Base-by-base conservation (phyloP, 2,888 invertebrate genomes). In the Tethea ocularis region DNA sequence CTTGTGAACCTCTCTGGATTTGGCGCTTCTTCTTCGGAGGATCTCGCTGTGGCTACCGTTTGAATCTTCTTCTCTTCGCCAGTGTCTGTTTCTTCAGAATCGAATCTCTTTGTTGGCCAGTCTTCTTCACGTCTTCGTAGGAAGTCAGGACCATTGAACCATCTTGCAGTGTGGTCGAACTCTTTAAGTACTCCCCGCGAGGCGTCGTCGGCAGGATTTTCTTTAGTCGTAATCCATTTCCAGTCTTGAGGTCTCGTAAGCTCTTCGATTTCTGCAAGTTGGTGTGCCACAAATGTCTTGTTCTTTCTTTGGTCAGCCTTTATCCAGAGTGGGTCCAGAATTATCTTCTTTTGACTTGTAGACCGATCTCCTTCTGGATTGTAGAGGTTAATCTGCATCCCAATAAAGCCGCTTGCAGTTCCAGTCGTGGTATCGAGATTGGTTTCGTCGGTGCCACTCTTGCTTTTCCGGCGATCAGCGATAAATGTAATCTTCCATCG, bases 291-390 rank as follows among this genome's bases (percentile, higher is more conserved):
- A 36, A 61, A 68, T 0, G 62, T n/a, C 17, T 60, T 61, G 53
- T 56, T 63, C 1, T 46, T 23, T 0, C 63, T 55, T 6, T 59
- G 59, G 0, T 57, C 63, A 3, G 61, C 20, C 13, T 58, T 33
- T 4, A 67, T 8, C 67, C 67, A 67, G 64, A 61, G 46, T 67
- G 63, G 0, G 60, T 58, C 67, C 65, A 65, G 23, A 56, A 65
- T 8, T 56, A 15, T 15, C 56, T 41, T 0, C 24, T 38, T 10
- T 3, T 55, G 15, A 59, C 41, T 13, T 56, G 41, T 0, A 13
- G 8, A 2, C 59, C 55, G 13, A 38, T 51, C 15, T 66, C 61
- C 7, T 24, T 41, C 15, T 33, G 33, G 6, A 63, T 59, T 3
- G 54, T 56, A 5, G 36, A n/a, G 0, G 64, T 61, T 17, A 67